Base-by-base conservation (phyloP, 1,140 invertebrate genomes). In the Aphaenogaster floridana region DNA sequence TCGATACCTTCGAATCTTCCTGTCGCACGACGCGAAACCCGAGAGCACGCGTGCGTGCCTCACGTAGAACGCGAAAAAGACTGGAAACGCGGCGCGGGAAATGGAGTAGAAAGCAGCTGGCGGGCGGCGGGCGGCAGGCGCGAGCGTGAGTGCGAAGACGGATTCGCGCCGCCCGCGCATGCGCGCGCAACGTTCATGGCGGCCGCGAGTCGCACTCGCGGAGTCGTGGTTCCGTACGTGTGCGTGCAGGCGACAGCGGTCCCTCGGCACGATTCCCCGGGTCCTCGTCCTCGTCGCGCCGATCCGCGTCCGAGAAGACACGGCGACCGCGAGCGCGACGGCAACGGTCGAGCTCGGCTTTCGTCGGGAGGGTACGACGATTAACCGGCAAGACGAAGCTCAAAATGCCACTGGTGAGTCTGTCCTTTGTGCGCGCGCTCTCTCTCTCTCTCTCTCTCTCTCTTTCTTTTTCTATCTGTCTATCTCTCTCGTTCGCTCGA, bases 401-500 rank as follows among this genome's bases (percentile, higher is more conserved):
- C 88, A 94, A 94, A 94, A 94, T 94, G 93, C 91, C 93, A 84
- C 86, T 94, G 93, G 94, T 94, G 80, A 93, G 92, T 92, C 50
- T 48, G 21, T 50, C 48, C 42, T 66, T 57, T 36, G 52, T 42
- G 36, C 61, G 59, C 21, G 45, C 42, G 74, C 5, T 28, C 61
- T 69, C 39, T 50, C 66, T 68, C 9, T 9, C 0, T 45, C 9
- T 15, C 42, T 13, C n/a, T 28, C 42, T 64, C 45, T 28, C 66
- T 57, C 17, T 54, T 17, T 21, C 74, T 84, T 7, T 45, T 8
- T 61, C 59, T 2, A 34, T 50, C 28, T 13, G 11, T 15, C 45
- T 45, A 13, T 71, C n/a, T 13, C 8, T 21, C 15, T 72, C 57
- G 61, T 48, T 81, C 66, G 11, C n/a, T 45, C 64, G 3, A 8